Percentiles rank a stretch among this genome's conserved stretches.
These are phyloP conservation scores for Novumbra hubbsi DNA, from an alignment of 2,797 vertebrate species.

Conservation along the genomic window DNA sequence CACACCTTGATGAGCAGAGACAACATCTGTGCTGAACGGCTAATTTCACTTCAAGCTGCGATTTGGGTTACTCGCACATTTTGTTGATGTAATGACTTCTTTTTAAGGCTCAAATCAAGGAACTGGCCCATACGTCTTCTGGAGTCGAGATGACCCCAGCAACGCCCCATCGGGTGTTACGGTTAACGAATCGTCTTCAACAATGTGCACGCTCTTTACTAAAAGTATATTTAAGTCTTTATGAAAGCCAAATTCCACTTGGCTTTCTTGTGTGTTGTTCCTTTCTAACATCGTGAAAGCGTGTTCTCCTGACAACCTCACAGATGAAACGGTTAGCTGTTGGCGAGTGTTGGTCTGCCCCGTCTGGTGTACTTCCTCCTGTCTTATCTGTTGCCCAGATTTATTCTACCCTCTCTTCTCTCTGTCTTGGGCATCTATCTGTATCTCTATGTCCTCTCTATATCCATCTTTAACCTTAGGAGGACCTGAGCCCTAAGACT, in stretches of 20 bases:
- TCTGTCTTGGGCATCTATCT: no score
- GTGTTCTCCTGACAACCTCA: background rate
- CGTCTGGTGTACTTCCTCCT: no score
- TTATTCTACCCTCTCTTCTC: background rate
- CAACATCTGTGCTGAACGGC: conserved; percentile 50
- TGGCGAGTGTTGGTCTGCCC: no score
- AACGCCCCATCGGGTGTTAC: background rate
- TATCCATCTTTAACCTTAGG: no score
- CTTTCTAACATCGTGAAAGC: background rate
- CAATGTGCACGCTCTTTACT: background rate
- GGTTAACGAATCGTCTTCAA: background rate
- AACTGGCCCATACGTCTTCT: no score
- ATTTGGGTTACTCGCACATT: conserved; percentile 52
- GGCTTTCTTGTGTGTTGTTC: no score
- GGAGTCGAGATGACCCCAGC: background rate
- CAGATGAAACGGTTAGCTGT: background rate
- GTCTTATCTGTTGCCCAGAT: background rate
- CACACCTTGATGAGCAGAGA: conserved; percentile 36
- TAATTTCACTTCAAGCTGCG: conserved; percentile 47
- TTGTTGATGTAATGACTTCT: conserved; percentile 50
- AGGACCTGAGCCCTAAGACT: no score
- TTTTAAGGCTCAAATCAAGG: conserved; percentile 22
- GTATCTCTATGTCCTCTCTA: no score
- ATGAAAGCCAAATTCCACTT: no score
- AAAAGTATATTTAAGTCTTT: background rate